Conservation (phyloP, 2,797 vertebrate species). For the Pteropus rufus region DNA sequence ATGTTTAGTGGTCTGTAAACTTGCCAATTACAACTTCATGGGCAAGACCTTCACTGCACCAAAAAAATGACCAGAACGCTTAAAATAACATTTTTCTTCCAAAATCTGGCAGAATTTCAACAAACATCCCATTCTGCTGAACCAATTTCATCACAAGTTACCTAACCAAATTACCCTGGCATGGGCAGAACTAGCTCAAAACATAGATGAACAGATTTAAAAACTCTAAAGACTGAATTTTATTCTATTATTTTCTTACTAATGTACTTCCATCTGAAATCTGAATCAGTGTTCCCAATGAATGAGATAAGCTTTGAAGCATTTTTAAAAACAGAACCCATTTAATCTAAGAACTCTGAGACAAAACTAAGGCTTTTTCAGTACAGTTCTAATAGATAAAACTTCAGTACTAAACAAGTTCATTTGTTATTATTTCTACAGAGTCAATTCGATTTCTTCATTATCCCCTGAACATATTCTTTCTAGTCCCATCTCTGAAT, state of each 20-base stretch:
- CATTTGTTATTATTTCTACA: background rate
- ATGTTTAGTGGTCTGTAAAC: constrained; percentile 32
- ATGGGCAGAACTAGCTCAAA: background rate
- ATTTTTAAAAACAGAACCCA: background rate
- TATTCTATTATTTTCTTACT: constrained; percentile 30
- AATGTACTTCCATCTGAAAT: background rate
- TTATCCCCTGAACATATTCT: background rate
- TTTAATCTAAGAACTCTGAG: background rate
- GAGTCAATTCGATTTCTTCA: background rate
- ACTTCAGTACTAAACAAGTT: constrained; percentile 14
- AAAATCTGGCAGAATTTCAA: constrained; percentile 40
- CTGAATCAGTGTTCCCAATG: background rate
- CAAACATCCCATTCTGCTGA: constrained; percentile 36
- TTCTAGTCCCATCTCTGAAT: background rate
- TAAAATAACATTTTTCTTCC: constrained; percentile 57
- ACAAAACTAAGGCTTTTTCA: background rate
- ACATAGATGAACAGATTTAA: background rate
- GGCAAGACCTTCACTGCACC: constrained; percentile 34
- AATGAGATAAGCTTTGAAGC: background rate
- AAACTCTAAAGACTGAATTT: background rate
- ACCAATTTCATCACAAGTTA: constrained; percentile 53
- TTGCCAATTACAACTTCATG: constrained; percentile 37
- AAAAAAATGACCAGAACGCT: constrained; percentile 56
- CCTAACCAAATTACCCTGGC: constrained; percentile 20
- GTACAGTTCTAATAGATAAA: background rate